phyloP scores from a whole-genome alignment of 1,140 invertebrate genomes.

The Philaenus spumarius region DNA sequence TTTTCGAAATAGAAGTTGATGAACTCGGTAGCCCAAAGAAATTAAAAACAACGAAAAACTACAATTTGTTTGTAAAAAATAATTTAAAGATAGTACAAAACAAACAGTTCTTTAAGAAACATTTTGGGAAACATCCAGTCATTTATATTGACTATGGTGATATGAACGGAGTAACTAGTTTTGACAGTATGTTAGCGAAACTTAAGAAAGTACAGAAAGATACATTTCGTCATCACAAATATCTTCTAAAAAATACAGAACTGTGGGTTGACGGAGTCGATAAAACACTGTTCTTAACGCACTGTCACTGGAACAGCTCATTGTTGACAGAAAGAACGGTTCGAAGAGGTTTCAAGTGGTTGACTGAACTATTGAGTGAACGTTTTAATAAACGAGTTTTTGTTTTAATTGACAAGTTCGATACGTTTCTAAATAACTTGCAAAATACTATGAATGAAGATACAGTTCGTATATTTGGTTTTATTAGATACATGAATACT shows the following conservation, averaged over 20 bases:
- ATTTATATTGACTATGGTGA: not conserved
- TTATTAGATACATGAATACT: no score
- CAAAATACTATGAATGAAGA: no score
- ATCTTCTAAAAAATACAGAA: not conserved
- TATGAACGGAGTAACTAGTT: not conserved
- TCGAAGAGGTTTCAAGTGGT: not conserved
- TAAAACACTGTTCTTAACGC: not conserved
- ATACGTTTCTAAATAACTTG: not conserved
- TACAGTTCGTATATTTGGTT: no score
- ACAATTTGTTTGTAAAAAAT: not conserved
- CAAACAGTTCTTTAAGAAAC: not conserved
- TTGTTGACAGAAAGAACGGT: not conserved
- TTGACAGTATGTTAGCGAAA: not conserved
- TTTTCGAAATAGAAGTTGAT: slow-evolving; percentile 15
- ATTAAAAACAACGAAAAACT: not conserved
- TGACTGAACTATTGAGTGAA: not conserved
- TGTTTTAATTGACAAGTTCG: not conserved
- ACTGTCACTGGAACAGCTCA: not conserved
- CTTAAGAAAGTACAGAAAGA: not conserved
- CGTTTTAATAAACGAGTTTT: not conserved
- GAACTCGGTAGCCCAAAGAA: not conserved
- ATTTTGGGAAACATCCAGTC: slow-evolving; percentile 5
- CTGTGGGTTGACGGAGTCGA: not conserved
- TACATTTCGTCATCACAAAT: not conserved
- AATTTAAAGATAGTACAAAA: not conserved